These are phyloP conservation scores for Pteromalus puparum DNA, from an alignment of 1,140 invertebrate species.

Conservation along the genomic window DNA sequence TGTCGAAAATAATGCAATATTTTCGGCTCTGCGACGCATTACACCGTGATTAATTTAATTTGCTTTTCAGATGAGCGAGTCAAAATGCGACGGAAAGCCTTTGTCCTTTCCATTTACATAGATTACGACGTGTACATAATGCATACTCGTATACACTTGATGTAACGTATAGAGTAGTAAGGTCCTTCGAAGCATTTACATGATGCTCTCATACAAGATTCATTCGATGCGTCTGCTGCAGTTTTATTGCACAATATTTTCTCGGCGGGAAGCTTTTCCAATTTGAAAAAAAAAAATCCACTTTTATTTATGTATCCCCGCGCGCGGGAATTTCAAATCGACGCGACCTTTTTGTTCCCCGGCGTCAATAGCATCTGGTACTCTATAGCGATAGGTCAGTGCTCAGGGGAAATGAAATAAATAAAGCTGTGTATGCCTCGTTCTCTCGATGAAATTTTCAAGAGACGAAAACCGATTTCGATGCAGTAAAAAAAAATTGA, in stretches of 20 bases:
- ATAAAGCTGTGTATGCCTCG: not conserved
- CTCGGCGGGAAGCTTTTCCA: not conserved
- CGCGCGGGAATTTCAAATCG: not conserved
- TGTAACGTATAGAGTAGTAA: too few species aligned
- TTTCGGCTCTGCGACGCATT: too few species aligned
- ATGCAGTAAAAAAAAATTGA: not conserved
- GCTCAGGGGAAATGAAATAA: slow-evolving; percentile 31
- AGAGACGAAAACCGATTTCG: not conserved
- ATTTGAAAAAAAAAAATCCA: not conserved
- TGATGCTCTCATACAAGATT: too few species aligned
- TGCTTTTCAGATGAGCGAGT: not conserved
- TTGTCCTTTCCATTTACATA: not conserved
- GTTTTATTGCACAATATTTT: not conserved
- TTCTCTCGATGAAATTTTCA: not conserved
- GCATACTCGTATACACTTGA: not conserved
- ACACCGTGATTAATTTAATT: not conserved
- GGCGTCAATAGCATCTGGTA: not conserved
- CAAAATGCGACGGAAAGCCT: too few species aligned
- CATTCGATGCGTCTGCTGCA: not conserved
- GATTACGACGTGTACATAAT: not conserved
- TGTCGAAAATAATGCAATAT: not conserved
- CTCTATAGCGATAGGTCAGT: slow-evolving; percentile 21
- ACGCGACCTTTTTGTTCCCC: not conserved
- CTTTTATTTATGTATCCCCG: not conserved
- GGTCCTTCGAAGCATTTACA: not conserved